Conservation (phyloP, 2,888 invertebrate species). For the Gonocerus acuteangulatus region DNA sequence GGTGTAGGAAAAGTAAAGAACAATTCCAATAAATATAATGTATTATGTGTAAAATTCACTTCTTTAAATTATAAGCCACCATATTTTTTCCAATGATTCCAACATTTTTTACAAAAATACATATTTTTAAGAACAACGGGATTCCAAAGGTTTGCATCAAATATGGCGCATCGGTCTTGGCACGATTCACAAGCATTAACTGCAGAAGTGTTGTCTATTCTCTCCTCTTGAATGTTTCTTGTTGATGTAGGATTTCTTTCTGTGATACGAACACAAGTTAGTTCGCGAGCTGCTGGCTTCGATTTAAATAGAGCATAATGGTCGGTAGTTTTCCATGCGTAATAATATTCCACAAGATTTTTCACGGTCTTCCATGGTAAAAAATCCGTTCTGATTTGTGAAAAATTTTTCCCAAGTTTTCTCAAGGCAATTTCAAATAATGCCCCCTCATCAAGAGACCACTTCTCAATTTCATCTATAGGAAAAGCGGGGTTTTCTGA, state of each 20-base stretch:
- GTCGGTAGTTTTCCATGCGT: constrained; percentile 99
- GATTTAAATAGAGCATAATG: constrained; percentile 97
- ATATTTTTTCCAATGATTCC: constrained; percentile 97
- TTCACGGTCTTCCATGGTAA: constrained; percentile 96
- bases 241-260: no score
- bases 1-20: no score
- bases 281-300: constrained; percentile 51
- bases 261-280: constrained; percentile 5
- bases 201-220: constrained; percentile 70
- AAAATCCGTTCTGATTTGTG: constrained; percentile 95
- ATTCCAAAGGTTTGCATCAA: constrained; percentile 84
- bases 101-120: constrained; percentile 92
- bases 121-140: constrained; percentile 90
- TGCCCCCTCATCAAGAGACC: constrained; percentile 98
- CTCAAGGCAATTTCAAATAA: constrained; percentile 97
- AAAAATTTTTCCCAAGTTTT: constrained; percentile 97
- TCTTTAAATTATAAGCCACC: constrained; percentile 86
- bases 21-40: no score
- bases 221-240: no score
- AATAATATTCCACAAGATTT: constrained; percentile 98
- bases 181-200: no score
- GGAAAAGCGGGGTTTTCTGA: constrained; percentile 90
- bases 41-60: no score
- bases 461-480: constrained; percentile 97
- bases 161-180: constrained; percentile 70